phyloP scores from a whole-genome alignment of 92 coral and sea anemone species.

The Parazoanthus darwini region DNA sequence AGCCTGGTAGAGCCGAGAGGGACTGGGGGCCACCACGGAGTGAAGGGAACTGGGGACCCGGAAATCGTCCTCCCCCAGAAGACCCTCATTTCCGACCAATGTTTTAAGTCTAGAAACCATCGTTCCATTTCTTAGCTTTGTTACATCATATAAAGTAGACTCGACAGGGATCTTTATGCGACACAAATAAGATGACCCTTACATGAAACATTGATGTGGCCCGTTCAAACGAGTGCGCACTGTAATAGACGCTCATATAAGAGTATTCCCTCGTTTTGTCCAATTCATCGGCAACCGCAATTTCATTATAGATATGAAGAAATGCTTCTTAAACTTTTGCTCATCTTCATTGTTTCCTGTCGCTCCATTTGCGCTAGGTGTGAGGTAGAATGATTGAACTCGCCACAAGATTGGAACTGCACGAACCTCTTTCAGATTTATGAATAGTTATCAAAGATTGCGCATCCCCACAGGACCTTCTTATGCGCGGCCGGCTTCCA shows the following conservation, averaged over 20 bases:
- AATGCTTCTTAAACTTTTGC: too few relatives aligned
- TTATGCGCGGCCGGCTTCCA: too few relatives aligned
- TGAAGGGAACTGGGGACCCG: constrained; percentile 77
- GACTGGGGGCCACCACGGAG: constrained; percentile 92
- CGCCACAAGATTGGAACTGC: too few relatives aligned
- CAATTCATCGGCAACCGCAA: not conserved
- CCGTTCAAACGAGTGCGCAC: not conserved
- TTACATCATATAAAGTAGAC: not conserved
- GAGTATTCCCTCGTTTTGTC: not conserved
- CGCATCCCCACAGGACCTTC: too few relatives aligned
- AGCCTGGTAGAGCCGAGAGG: constrained; percentile 85
- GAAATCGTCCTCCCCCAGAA: constrained; percentile 78
- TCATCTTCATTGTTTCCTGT: too few relatives aligned
- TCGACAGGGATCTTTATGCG: not conserved
- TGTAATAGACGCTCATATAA: not conserved
- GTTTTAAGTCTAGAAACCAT: constrained; percentile 41
- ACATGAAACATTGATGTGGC: not conserved
- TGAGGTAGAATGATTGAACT: too few relatives aligned
- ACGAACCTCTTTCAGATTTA: too few relatives aligned
- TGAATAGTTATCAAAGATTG: too few relatives aligned
- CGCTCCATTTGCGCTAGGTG: too few relatives aligned
- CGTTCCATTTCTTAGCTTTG: not conserved
- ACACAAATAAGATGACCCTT: not conserved
- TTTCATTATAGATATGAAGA: too few relatives aligned
- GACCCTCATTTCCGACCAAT: constrained; percentile 87